Conservation (phyloP, 2,888 invertebrate species). For the Drosophila formosana region DNA sequence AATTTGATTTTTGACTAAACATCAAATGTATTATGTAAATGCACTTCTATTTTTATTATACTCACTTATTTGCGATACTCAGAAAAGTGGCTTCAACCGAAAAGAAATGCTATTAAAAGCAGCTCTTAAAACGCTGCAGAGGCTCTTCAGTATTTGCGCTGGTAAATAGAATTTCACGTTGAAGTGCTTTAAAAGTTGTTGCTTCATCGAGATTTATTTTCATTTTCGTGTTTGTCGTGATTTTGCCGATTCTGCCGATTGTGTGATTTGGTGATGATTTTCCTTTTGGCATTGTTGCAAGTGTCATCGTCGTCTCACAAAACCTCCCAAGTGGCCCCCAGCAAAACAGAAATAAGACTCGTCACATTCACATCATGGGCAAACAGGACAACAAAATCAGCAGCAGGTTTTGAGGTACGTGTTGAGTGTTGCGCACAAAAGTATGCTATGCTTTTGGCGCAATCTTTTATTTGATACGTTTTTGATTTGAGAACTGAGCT, state of each 20-base stretch:
- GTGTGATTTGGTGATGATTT: constrained; percentile 3
- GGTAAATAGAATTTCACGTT: constrained; percentile 32
- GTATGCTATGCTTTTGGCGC: constrained; percentile 52
- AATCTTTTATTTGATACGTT: constrained; percentile 78
- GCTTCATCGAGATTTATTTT: constrained; percentile 10
- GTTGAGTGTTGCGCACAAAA: constrained; percentile 66
- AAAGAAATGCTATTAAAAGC: not conserved
- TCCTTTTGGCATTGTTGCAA: constrained; percentile 13
- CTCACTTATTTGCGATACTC: not conserved
- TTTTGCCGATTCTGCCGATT: not conserved
- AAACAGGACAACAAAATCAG: constrained; percentile 18
- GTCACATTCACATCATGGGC: constrained; percentile 32
- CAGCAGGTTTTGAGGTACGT: constrained; percentile 52
- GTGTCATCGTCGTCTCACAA: constrained; percentile 39
- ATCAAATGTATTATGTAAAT: too few species aligned
- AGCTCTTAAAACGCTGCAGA: not conserved
- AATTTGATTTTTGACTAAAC: not conserved
- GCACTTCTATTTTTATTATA: too few species aligned
- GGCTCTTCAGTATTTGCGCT: constrained; percentile 20
- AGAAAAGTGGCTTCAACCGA: constrained; percentile 4
- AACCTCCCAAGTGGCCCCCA: constrained; percentile 49
- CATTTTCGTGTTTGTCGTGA: not conserved
- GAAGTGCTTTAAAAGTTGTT: constrained; percentile 28
- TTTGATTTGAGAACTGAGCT: constrained; percentile 68
- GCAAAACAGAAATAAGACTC: constrained; percentile 12